Percentiles rank a stretch among this genome's conserved stretches.
These are phyloP conservation scores for Pristionchus entomophagus DNA, from an alignment of 2,888 invertebrate genomes.

Conservation along the genomic window DNA sequence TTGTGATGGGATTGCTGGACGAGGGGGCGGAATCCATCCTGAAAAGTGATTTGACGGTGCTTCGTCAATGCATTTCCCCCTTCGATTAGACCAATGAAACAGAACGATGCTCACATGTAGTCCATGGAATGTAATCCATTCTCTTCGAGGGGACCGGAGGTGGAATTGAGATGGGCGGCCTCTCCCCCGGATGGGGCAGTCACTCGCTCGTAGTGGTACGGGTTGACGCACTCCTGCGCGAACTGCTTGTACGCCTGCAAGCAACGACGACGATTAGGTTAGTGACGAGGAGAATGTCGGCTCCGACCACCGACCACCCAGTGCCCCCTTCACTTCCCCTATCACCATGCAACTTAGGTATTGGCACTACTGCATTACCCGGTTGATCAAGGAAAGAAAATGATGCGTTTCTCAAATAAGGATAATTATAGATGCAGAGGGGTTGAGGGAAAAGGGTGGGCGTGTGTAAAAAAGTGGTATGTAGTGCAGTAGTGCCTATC, in stretches of 20 bases:
- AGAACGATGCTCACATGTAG: neutral
- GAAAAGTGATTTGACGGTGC: neutral
- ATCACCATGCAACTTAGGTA: too few species aligned
- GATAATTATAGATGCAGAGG: too few species aligned
- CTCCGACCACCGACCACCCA: too few species aligned
- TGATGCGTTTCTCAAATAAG: too few species aligned
- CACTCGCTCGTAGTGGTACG: constrained; percentile 98
- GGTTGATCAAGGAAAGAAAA: too few species aligned
- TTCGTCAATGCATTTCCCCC: neutral
- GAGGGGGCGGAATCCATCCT: neutral
- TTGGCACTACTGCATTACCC: too few species aligned
- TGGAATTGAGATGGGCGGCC: neutral
- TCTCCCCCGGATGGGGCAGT: constrained; percentile 84
- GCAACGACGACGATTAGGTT: too few species aligned
- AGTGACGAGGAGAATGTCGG: too few species aligned
- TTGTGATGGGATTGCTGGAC: neutral
- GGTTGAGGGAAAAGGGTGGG: too few species aligned
- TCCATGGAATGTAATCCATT: neutral
- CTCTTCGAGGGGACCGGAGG: neutral
- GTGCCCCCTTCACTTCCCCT: too few species aligned
- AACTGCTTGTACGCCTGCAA: constrained; percentile 38
- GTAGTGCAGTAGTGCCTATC: too few species aligned
- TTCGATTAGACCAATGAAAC: neutral
- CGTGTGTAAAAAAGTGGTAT: too few species aligned
- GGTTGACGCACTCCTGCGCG: constrained; percentile 90